Evolutionary conservation across 2,888 invertebrate genomes (phyloP), one percentile per base, ranked within the genome.

Genomic region (Ophion slaviceki): DNA sequence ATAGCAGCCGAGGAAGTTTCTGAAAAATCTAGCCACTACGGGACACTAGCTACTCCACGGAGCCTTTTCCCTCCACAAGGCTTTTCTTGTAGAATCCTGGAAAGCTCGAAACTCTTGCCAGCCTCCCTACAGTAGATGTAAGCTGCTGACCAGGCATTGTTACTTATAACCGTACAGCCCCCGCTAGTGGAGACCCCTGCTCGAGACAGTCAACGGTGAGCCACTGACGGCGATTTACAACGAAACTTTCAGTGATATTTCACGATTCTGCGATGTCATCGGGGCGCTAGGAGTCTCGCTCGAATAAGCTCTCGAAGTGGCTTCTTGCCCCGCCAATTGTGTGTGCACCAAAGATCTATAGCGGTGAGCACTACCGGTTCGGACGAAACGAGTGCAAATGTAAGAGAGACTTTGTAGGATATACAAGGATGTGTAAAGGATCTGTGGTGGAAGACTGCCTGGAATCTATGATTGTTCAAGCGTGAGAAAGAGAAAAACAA

Each of bases 1-100:
- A 53, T 87, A 76, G 87, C 84, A 74, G 85, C 81, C 87, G 87
- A 66, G 86, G 85, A 88, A 89, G 87, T 90, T 88, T 87, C 67
- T 82, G 45, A 61, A 79, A 74, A 62, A 85, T 84, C 82, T 82
- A 81, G 82, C 40, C 81, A 70, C 67, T 70, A 53, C 76, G 61
- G 66, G 76, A 80, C 80, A 74, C 66, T 17, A 75, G 62, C 40
- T 20, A 62, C 80, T 64, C 79, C 53, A 78, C 59, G 76, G 20
- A 40, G n/a, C 47, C 68, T 68, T 77, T 53, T 47, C 32, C 59
- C n/a, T 40, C 10, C 47, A 20, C 32, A 59, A 59, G 66, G 59
- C 68, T 57, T 57, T 87, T n/a, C 32, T 47, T 62, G 47, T 75
- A 75, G 53, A 76, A 75, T 17, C 53, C 70, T 67, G 40, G 70